Percentiles rank a stretch among this genome's conserved stretches.
These are phyloP conservation scores for Columba guinea DNA, from an alignment of 2,797 vertebrate species.

Conservation along the genomic window DNA sequence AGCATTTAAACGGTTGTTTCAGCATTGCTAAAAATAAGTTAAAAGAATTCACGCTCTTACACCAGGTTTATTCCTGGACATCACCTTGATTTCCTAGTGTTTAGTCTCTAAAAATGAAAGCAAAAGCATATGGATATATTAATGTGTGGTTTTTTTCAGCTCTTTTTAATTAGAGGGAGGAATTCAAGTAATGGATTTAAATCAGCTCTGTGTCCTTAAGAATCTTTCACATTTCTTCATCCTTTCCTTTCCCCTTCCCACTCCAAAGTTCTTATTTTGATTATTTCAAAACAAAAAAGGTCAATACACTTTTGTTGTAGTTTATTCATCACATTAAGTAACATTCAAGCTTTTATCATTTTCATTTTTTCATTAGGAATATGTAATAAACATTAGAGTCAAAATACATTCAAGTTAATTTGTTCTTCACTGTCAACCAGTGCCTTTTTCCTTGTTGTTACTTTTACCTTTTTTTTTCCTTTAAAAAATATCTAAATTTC, in stretches of 20 bases:
- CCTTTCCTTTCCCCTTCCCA: not conserved
- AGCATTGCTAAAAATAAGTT: not conserved
- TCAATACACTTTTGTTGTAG: not conserved
- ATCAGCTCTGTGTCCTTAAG: not conserved
- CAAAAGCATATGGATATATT: not conserved
- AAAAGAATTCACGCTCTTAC: not conserved
- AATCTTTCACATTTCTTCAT: not conserved
- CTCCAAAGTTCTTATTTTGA: no score
- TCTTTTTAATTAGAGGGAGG: not conserved
- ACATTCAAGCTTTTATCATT: not conserved
- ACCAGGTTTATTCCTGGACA: not conserved
- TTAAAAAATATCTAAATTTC: not conserved
- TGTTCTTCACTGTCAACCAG: not conserved
- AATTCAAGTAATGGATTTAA: not conserved
- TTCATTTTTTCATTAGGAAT: not conserved
- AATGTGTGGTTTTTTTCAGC: not conserved
- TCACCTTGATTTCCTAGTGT: not conserved
- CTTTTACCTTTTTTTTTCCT: not conserved
- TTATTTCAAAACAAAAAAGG: no score
- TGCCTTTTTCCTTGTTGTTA: not conserved
- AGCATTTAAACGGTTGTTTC: not conserved
- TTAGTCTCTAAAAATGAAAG: not conserved
- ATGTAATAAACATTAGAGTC: not conserved
- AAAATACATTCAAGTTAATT: not conserved
- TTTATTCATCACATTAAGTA: not conserved